Evolutionary conservation across 2,888 invertebrate genomes (phyloP), one percentile per base, ranked within the genome.

Genomic region (Biston stratarius): DNA sequence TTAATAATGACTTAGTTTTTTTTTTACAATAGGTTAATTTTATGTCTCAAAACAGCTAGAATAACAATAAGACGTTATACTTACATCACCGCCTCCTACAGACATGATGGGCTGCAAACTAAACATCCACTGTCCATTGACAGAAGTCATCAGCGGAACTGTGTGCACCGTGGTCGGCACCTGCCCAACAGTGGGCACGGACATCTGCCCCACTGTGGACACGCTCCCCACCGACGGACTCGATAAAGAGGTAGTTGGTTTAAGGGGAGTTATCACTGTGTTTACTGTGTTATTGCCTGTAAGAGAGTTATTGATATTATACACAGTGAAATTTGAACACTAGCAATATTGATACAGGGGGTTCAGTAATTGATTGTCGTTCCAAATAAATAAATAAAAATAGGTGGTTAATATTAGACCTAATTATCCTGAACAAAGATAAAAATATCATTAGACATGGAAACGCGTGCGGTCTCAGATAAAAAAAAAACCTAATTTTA

Each of bases 41-140:
- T n/a, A n/a, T n/a, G n/a, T n/a, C n/a, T n/a, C n/a, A n/a, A n/a
- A n/a, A n/a, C n/a, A n/a, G n/a, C n/a, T n/a, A 24, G 24, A 24
- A 24, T 24, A 24, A 24, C 1, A 24, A 24, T 24, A n/a, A n/a
- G 24, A 24, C 1, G 15, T 47, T 1, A 11, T 65, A 86, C 91
- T 87, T 51, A 92, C 92, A 72, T 92, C 90, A 10, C 87, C 73
- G 11, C 85, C 86, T 0, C 92, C 92, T 1, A 94, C 91, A 0
- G 93, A 92, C 91, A 93, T 91, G 56, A 93, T 84, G 0, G 94
- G 92, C 74, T 92, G 93, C 61, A 93, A 76, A 69, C 92, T 91
- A 77, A 93, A 90, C 72, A 91, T 91, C 92, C 93, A 93, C 73
- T 94, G 93, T 9, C 94, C 94, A 49, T 94, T 94, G 65, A 94